These are phyloP conservation scores for Tyrophagus putrescentiae DNA, from an alignment of 1,140 invertebrate genomes.

Conservation along the genomic window DNA sequence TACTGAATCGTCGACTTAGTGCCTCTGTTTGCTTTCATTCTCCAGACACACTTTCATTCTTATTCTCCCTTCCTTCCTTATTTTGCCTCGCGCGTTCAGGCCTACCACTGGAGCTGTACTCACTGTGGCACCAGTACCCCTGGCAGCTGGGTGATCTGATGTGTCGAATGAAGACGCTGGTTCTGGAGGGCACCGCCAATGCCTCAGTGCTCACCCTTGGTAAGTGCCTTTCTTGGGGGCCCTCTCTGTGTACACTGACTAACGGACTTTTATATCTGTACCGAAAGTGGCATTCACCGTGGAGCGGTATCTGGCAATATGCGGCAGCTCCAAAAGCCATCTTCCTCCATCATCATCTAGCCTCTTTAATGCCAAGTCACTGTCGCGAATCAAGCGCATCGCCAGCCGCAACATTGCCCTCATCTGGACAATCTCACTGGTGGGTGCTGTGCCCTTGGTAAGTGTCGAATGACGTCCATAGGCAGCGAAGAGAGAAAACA, in stretches of 20 bases:
- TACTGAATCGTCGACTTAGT: not conserved
- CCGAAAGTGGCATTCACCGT: conserved; percentile 27
- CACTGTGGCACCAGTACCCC: conserved; percentile 86
- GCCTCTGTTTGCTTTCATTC: not conserved
- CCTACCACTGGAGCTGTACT: conserved; percentile 66
- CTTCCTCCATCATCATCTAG: not conserved
- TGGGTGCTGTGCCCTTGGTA: conserved; percentile 62
- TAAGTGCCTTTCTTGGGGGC: not conserved
- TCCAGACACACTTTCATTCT: too few species aligned
- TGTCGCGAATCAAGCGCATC: conserved; percentile 49
- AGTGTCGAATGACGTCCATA: too few species aligned
- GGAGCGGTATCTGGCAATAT: conserved; percentile 64
- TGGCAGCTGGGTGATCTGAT: conserved; percentile 63
- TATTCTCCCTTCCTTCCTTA: not conserved
- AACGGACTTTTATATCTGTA: not conserved
- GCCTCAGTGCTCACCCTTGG: conserved; percentile 42
- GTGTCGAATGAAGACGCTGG: conserved; percentile 66
- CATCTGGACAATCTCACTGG: conserved; percentile 58
- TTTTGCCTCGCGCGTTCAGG: conserved; percentile 46
- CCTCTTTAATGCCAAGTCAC: conserved; percentile 6
- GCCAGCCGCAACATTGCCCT: conserved; percentile 60
- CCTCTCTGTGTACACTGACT: not conserved
- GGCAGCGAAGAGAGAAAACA: too few species aligned
- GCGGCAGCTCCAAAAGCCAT: conserved; percentile 61
- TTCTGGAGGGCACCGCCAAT: conserved; percentile 70